Conservation (phyloP, 2,888 invertebrate genomes). For the Lasius platythorax region DNA sequence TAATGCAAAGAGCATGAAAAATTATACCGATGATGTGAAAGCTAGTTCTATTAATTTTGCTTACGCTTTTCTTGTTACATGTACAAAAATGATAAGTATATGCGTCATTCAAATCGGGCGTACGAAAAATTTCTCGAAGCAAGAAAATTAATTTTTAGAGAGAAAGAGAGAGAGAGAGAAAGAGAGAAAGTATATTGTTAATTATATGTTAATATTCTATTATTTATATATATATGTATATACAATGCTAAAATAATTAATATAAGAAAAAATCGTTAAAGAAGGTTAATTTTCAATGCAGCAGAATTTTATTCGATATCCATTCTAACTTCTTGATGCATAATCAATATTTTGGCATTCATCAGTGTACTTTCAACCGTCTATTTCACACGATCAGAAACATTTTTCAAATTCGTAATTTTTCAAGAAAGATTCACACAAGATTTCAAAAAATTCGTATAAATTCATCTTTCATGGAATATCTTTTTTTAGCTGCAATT, state of each 20-base stretch:
- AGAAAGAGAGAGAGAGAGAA: background rate
- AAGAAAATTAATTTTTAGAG: background rate
- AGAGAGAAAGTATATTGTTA: background rate
- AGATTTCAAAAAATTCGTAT: background rate
- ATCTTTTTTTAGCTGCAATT: background rate
- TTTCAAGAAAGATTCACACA: background rate
- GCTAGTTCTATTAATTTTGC: conserved; percentile 14
- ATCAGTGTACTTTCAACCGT: background rate
- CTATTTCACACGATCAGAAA: too few relatives aligned
- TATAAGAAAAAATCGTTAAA: background rate
- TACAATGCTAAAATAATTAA: background rate
- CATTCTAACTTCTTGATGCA: background rate
- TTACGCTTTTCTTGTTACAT: conserved; percentile 13
- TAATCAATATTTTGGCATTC: background rate
- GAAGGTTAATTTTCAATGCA: background rate
- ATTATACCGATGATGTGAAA: background rate
- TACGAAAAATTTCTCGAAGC: background rate
- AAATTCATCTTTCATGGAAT: background rate
- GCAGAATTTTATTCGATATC: background rate
- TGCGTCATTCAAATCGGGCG: background rate
- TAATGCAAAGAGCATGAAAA: conserved; percentile 13
- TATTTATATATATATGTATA: background rate
- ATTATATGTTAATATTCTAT: background rate
- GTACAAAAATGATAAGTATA: background rate
- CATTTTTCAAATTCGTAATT: background rate